Conservation (phyloP, 1,140 invertebrate species). For the Nephila pilipes region DNA sequence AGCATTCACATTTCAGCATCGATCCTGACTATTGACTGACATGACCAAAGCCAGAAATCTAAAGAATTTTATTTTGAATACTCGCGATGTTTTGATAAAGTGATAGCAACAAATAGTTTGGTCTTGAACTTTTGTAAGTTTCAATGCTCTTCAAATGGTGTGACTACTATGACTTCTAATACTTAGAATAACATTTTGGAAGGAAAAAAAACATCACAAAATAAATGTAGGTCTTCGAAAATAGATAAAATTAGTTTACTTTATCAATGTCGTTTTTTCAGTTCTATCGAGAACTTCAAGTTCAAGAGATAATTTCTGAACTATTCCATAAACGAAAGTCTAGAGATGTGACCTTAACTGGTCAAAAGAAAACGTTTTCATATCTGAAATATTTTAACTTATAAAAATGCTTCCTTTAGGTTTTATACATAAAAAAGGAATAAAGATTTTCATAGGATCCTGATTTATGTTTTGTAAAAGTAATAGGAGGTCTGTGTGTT, state of each 20-base stretch:
- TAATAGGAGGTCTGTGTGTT: too few relatives aligned
- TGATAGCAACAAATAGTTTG: not conserved
- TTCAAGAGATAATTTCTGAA: not conserved
- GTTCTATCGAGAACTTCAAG: not conserved
- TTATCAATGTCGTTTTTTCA: not conserved
- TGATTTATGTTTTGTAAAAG: too few relatives aligned
- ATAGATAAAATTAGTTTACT: constrained; percentile 8
- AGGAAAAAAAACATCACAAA: not conserved
- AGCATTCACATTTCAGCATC: not conserved
- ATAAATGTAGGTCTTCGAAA: not conserved
- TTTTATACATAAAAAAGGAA: too few relatives aligned
- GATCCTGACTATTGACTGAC: not conserved
- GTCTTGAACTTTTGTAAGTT: not conserved
- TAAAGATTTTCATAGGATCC: too few relatives aligned
- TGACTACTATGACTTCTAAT: not conserved
- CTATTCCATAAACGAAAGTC: not conserved
- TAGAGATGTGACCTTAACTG: not conserved
- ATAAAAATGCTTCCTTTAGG: not conserved
- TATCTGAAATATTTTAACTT: not conserved
- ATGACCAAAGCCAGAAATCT: not conserved
- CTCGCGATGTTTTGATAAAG: not conserved
- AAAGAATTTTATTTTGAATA: not conserved
- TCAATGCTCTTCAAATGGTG: not conserved
- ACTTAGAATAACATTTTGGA: not conserved
- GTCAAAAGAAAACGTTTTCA: not conserved